phyloP scores from a whole-genome alignment of 2,797 vertebrate genomes.

The Artibeus lituratus region DNA sequence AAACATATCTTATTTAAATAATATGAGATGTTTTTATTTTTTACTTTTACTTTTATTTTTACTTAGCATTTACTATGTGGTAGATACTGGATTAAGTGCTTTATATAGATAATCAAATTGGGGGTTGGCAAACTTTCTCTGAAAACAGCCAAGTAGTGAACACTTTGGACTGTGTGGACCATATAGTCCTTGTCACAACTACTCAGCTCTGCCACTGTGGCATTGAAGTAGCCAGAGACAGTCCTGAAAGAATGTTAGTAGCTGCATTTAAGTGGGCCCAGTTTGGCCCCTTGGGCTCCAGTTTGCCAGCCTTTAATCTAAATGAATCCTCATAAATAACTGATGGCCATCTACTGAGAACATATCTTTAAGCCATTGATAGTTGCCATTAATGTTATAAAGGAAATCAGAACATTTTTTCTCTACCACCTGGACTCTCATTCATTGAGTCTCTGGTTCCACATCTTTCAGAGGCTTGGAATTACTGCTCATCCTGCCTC shows the following conservation, averaged over 20 bases:
- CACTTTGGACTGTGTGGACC: not conserved
- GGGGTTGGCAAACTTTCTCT: not conserved
- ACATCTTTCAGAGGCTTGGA: not conserved
- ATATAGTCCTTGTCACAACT: accelerated
- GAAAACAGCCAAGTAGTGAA: not conserved
- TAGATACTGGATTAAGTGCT: not conserved
- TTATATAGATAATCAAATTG: not conserved
- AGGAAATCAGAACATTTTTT: not conserved
- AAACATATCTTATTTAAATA: not conserved
- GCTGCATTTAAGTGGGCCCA: not conserved
- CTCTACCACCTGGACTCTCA: not conserved
- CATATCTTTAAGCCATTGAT: not conserved
- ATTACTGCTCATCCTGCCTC: not conserved
- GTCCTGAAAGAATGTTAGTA: not conserved
- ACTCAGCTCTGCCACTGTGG: not conserved
- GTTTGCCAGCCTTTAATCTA: not conserved
- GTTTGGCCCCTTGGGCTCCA: not conserved
- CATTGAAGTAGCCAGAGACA: not conserved
- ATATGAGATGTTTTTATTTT: no score
- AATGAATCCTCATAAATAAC: not conserved
- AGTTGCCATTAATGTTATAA: not conserved
- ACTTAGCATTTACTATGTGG: not conserved
- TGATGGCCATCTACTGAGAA: not conserved
- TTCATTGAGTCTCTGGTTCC: not conserved
- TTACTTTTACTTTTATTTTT: no score